These are phyloP conservation scores for Crambe crambe DNA, from an alignment of 37 sponge, comb jelly and placozoan genomes.

Conservation along the genomic window DNA sequence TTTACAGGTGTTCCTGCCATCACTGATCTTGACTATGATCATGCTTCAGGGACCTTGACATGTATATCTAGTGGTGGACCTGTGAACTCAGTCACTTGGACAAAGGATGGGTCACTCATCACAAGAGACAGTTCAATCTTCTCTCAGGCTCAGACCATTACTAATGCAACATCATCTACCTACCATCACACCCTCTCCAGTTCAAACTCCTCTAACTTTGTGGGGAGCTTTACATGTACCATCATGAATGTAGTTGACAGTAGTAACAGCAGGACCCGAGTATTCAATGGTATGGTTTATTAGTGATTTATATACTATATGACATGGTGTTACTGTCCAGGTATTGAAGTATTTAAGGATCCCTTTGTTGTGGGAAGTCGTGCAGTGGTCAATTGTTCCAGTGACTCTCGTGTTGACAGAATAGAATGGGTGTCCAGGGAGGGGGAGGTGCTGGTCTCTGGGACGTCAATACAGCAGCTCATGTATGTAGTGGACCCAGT, in stretches of 20 bases:
- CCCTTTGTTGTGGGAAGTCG: not conserved
- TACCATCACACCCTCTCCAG: conserved; percentile 4
- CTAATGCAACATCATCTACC: conserved; percentile 4
- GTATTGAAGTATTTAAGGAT: too few species aligned
- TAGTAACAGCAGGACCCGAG: not conserved
- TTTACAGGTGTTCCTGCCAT: not conserved
- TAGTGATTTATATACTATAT: too few species aligned
- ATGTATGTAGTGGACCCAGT: not conserved
- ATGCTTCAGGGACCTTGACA: not conserved
- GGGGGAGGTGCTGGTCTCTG: not conserved
- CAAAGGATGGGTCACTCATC: too few species aligned
- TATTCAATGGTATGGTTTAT: conserved; percentile 22
- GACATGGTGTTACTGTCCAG: too few species aligned
- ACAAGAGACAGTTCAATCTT: too few species aligned
- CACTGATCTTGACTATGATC: not conserved
- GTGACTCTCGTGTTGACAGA: conserved; percentile 3
- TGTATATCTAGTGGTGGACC: conserved; percentile 34
- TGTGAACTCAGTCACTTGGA: conserved; percentile 18
- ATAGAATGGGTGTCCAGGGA: conserved; percentile 19
- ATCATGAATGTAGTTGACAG: not conserved
- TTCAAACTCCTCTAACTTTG: not conserved
- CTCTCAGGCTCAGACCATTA: not conserved
- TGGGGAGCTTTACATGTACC: conserved; percentile 6
- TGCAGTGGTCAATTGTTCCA: conserved; percentile 1
- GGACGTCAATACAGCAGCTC: not conserved